A percentile compares a stretch with the other conserved stretches of the same genome.
These are phyloP conservation scores for Dissostichus mawsoni DNA, from an alignment of 2,113 vertebrate species.

Conservation along the genomic window DNA sequence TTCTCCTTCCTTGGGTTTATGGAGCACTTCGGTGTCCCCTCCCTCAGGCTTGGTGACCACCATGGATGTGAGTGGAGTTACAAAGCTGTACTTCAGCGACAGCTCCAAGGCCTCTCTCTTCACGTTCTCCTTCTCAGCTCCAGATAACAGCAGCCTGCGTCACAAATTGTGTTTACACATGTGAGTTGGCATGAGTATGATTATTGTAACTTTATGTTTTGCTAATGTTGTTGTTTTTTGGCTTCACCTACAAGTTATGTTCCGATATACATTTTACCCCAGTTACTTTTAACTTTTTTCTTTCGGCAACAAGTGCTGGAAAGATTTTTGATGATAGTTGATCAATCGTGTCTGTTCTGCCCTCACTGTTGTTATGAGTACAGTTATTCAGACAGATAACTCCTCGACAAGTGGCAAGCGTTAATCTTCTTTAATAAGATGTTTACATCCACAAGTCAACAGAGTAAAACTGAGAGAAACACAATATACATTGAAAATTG, in stretches of 20 bases:
- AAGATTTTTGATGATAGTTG: not conserved
- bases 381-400: too few relatives aligned
- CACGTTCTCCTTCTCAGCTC: constrained; percentile 85
- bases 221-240: not conserved
- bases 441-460: too few relatives aligned
- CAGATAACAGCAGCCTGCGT: constrained; percentile 82
- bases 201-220: not conserved
- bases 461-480: too few relatives aligned
- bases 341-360: too few relatives aligned
- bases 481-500: too few relatives aligned
- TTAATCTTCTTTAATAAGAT: too few relatives aligned
- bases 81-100: constrained; percentile 92
- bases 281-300: not conserved
- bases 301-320: not conserved
- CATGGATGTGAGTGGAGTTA: constrained; percentile 96
- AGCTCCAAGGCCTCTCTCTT: constrained; percentile 86
- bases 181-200: not conserved
- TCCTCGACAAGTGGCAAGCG: not conserved
- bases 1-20: constrained; percentile 84
- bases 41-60: constrained; percentile 94
- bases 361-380: too few relatives aligned
- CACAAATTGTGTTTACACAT: not conserved
- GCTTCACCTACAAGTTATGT: not conserved
- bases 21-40: constrained; percentile 82
- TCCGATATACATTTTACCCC: not conserved